These are phyloP conservation scores for Phodopus roborovskii DNA, from an alignment of 2,113 vertebrate species.

Conservation along the genomic window DNA sequence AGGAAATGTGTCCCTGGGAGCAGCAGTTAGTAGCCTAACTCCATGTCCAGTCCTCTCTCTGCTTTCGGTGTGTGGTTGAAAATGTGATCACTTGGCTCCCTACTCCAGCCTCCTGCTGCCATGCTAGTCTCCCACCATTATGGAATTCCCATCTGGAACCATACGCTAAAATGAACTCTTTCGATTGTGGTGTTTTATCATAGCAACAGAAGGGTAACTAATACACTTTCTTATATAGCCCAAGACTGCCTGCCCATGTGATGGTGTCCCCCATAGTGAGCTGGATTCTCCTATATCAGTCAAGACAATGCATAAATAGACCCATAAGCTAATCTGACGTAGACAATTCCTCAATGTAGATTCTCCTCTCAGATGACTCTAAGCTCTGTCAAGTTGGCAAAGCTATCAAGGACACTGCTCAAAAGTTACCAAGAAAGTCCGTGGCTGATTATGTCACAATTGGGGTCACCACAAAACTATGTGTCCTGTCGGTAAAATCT, in stretches of 20 bases:
- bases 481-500: neutral
- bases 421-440: neutral
- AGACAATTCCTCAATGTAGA: neutral
- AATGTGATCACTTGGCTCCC: neutral
- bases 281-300: neutral
- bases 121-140: neutral
- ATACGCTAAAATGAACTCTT: neutral
- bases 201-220: neutral
- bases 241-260: neutral
- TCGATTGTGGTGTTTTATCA: neutral
- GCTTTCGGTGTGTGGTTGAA: neutral
- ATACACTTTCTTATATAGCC: neutral
- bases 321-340: neutral
- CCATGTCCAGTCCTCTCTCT: neutral
- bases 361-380: neutral
- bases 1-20: neutral
- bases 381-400: neutral
- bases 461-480: neutral
- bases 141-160: neutral
- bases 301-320: neutral
- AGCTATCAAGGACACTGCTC: neutral
- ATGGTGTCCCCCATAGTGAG: neutral
- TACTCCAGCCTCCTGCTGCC: neutral
- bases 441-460: neutral
- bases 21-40: neutral